Percentiles rank a stretch among this genome's conserved stretches.
Conservation (phyloP, 2,113 vertebrate species). For the Salvator merianae region DNA sequence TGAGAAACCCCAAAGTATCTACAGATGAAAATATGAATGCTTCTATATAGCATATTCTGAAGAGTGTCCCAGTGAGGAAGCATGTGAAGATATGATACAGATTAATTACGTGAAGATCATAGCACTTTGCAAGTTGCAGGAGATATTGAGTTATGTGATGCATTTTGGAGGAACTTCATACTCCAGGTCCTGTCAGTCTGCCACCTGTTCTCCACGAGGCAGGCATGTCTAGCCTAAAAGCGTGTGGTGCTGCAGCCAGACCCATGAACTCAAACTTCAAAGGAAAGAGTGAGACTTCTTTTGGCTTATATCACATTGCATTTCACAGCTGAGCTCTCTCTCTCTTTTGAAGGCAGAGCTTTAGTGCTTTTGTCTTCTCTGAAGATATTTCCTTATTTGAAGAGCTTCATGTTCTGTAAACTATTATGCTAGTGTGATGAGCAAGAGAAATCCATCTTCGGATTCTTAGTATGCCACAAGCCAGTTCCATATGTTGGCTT, state of each 20-base stretch:
- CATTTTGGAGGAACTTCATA: slow-evolving; percentile 15
- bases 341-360: not conserved
- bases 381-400: slow-evolving; percentile 52
- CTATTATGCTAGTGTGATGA: slow-evolving; percentile 54
- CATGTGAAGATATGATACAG: not conserved
- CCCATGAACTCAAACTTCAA: slow-evolving; percentile 45
- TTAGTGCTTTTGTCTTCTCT: slow-evolving; percentile 51
- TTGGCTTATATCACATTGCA: slow-evolving; percentile 42
- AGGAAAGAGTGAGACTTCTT: slow-evolving; percentile 48
- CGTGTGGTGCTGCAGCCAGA: slow-evolving; percentile 5
- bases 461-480: too few relatives aligned
- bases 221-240: slow-evolving; percentile 2
- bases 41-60: not conserved
- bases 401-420: slow-evolving; percentile 43
- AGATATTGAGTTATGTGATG: slow-evolving; percentile 13
- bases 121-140: not conserved
- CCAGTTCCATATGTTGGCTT: not conserved
- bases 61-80: not conserved
- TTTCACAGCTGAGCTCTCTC: slow-evolving; percentile 52
- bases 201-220: slow-evolving; percentile 44
- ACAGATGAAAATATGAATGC: not conserved
- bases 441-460: slow-evolving; percentile 43
- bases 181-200: slow-evolving; percentile 40
- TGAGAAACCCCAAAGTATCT: not conserved
- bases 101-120: slow-evolving; percentile 3